A percentile compares a stretch with the other conserved stretches of the same genome.
These are phyloP conservation scores for Percina caprodes DNA, from an alignment of 2,113 vertebrate genomes.

Conservation along the genomic window DNA sequence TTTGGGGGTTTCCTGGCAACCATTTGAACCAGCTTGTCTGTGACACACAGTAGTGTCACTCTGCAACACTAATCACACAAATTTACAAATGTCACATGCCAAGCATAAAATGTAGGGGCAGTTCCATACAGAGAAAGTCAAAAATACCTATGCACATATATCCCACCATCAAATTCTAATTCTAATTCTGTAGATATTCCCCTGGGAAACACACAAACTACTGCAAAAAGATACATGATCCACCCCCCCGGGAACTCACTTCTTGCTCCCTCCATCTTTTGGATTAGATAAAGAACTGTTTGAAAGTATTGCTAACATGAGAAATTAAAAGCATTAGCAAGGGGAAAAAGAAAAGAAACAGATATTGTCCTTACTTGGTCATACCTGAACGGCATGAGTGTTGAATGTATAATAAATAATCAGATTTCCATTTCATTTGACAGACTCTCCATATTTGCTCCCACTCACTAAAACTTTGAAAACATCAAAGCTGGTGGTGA, in stretches of 20 bases:
- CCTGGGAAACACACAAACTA: not conserved
- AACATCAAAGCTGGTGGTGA: constrained; percentile 15
- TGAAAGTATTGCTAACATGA: not conserved
- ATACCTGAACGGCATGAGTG: constrained; percentile 13
- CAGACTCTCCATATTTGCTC: constrained; percentile 14
- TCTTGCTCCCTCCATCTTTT: not conserved
- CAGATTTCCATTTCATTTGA: constrained; percentile 13
- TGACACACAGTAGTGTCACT: not conserved
- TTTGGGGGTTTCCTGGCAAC: constrained; percentile 5
- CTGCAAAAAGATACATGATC: not conserved
- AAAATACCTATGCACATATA: not conserved
- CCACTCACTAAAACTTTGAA: constrained; percentile 35
- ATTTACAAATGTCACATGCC: not conserved
- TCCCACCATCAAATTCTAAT: not conserved
- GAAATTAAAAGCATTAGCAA: not conserved
- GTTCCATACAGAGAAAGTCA: constrained; percentile 4
- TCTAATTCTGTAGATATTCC: constrained; percentile 3
- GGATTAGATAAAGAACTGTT: not conserved
- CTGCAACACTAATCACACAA: not conserved
- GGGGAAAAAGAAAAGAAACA: not conserved
- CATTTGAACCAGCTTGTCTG: constrained; percentile 2
- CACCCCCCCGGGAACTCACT: not conserved
- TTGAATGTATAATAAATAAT: constrained; percentile 24
- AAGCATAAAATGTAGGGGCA: not conserved
- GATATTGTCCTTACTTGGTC: not conserved